These are phyloP conservation scores for Eledone cirrhosa DNA, from an alignment of 2,888 invertebrate genomes.

Conservation along the genomic window DNA sequence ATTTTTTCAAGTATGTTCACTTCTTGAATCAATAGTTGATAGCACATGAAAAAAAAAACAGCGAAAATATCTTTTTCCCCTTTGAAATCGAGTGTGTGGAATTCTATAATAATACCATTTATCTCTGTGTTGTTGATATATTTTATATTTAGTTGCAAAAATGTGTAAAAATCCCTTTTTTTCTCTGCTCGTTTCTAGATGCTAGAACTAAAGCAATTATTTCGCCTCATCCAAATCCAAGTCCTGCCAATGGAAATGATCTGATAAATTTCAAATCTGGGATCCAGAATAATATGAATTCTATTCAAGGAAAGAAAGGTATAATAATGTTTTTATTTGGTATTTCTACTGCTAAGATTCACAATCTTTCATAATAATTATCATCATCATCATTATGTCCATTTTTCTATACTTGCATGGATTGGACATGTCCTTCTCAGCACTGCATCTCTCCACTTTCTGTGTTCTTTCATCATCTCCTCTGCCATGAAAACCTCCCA, in stretches of 20 bases:
- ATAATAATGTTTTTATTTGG: background rate
- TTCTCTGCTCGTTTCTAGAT: background rate
- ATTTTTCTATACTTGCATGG: too few species aligned
- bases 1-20: background rate
- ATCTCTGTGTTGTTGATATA: too few species aligned
- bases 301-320: slow-evolving; percentile 28
- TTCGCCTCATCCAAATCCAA: slow-evolving; percentile 14
- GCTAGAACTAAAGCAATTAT: slow-evolving; percentile 11
- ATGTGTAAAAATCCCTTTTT: background rate
- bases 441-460: too few species aligned
- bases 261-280: slow-evolving; percentile 32
- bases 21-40: too few species aligned
- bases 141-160: too few species aligned
- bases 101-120: too few species aligned
- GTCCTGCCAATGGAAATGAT: slow-evolving; percentile 30
- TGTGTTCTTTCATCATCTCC: too few species aligned
- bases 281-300: slow-evolving; percentile 29
- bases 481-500: too few species aligned
- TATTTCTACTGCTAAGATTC: background rate
- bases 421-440: too few species aligned
- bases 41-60: background rate
- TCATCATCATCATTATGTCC: too few species aligned
- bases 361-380: too few species aligned
- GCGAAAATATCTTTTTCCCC: background rate
- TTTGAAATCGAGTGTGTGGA: too few species aligned